Percentiles rank a stretch among this genome's conserved stretches.
phyloP scores from a whole-genome alignment of 2,888 invertebrate species.

The Nemoura dubitans region DNA sequence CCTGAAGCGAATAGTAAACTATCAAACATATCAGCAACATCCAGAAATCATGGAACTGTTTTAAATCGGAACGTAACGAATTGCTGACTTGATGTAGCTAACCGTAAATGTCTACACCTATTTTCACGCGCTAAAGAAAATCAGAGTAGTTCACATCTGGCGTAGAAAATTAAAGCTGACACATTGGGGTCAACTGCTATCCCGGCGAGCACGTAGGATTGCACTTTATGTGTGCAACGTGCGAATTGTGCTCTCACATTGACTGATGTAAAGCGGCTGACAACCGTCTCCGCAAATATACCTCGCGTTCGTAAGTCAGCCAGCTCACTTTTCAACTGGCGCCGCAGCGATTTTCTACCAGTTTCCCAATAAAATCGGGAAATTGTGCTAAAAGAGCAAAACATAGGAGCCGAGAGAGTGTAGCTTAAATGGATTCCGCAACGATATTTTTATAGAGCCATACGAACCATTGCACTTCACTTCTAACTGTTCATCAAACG shows the following conservation, averaged over 20 bases:
- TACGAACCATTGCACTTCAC: too few species aligned
- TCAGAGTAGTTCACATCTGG: neutral
- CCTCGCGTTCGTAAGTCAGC: neutral
- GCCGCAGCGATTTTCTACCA: neutral
- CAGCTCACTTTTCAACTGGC: neutral
- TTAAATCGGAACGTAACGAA: neutral
- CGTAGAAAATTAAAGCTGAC: constrained; percentile 3
- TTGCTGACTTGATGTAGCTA: neutral
- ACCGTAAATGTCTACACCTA: neutral
- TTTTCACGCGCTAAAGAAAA: neutral
- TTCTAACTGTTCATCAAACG: too few species aligned
- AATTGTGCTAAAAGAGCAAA: constrained; percentile 1
- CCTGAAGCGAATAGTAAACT: too few species aligned
- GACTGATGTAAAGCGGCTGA: neutral
- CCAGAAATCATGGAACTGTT: neutral
- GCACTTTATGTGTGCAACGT: neutral
- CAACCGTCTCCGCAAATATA: constrained; percentile 12
- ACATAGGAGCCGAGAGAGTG: neutral
- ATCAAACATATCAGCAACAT: too few species aligned
- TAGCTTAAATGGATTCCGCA: too few species aligned
- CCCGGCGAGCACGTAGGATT: neutral
- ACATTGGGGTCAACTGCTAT: neutral
- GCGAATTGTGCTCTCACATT: neutral
- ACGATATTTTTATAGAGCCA: too few species aligned
- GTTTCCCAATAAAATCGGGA: neutral